These are phyloP conservation scores for Dolomedes plantarius DNA, from an alignment of 2,888 invertebrate genomes.

Conservation along the genomic window DNA sequence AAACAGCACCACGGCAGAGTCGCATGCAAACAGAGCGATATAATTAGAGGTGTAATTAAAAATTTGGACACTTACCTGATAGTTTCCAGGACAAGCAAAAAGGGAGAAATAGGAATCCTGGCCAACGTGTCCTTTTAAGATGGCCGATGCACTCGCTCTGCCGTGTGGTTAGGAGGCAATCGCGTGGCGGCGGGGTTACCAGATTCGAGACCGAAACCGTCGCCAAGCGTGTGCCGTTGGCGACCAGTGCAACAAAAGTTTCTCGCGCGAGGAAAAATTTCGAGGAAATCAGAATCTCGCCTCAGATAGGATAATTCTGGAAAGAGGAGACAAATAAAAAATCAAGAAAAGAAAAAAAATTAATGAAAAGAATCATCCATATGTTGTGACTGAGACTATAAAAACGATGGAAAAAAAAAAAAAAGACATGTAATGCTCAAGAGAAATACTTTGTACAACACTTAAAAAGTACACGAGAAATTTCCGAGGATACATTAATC, in stretches of 20 bases:
- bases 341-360: no score
- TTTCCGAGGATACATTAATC: no score
- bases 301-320: no score
- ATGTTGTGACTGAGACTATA: no score
- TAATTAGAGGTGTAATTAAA: neutral
- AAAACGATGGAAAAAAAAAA: no score
- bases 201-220: slow-evolving; percentile 20
- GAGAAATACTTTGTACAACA: no score
- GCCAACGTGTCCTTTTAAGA: slow-evolving; percentile 51
- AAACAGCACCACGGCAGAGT: neutral
- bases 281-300: no score
- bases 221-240: slow-evolving; percentile 20
- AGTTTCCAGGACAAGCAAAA: neutral
- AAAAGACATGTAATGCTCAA: no score
- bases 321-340: no score
- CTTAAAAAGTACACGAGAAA: no score
- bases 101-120: neutral
- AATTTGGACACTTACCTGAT: slow-evolving; percentile 14
- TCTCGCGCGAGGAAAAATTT: no score
- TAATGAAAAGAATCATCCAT: no score
- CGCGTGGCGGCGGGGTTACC: slow-evolving; percentile 57
- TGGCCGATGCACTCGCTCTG: slow-evolving; percentile 55
- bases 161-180: slow-evolving; percentile 45
- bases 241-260: neutral
- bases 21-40: neutral